These are phyloP conservation scores for Nerophis ophidion DNA, from an alignment of 2,113 vertebrate genomes.

Conservation along the genomic window DNA sequence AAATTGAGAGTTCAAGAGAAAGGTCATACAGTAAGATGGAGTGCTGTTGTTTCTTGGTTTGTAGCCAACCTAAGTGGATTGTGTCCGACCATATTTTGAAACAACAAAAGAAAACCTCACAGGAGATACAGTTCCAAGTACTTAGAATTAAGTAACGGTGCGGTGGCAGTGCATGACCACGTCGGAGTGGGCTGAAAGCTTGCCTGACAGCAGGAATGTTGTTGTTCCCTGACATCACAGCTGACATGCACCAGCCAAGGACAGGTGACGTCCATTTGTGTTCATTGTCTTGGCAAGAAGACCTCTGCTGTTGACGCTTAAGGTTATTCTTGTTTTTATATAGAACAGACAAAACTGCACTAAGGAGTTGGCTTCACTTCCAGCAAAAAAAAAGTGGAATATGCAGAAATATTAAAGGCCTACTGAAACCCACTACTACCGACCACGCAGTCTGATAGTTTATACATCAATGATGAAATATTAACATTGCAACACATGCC, in stretches of 20 bases:
- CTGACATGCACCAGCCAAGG: conserved; percentile 19
- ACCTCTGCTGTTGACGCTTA: conserved; percentile 9
- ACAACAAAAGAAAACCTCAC: background rate
- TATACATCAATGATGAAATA: too few species aligned
- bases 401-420: conserved; percentile 28
- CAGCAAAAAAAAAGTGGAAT: conserved; percentile 34
- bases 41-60: background rate
- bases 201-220: conserved; percentile 10
- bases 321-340: conserved; percentile 16
- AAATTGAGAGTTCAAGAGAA: background rate
- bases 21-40: background rate
- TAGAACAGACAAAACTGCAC: conserved; percentile 19
- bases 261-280: conserved; percentile 41
- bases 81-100: background rate
- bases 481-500: too few species aligned
- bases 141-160: background rate
- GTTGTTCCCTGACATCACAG: conserved; percentile 27
- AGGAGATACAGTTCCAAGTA: background rate
- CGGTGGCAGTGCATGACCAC: conserved; percentile 1
- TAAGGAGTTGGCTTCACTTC: conserved; percentile 6
- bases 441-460: too few species aligned
- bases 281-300: conserved; percentile 18
- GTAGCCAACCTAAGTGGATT: background rate
- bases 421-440: too few species aligned
- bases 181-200: background rate